Base-by-base conservation (phyloP, 2,888 invertebrate species). In the Ennomos erosarius region DNA sequence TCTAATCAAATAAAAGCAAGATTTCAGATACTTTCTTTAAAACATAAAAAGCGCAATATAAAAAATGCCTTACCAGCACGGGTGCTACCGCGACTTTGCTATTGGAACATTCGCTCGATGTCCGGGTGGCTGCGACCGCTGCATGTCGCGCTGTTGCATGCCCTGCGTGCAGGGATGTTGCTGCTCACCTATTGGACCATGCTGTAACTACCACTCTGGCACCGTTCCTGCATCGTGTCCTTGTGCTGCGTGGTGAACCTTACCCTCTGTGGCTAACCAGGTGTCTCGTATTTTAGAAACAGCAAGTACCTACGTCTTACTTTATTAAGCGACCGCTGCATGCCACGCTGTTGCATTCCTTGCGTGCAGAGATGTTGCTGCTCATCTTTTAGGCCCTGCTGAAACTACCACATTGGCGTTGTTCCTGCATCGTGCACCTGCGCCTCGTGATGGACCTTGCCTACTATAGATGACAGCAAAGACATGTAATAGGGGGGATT, bases 1-100 rank as follows among this genome's bases (percentile, higher is more conserved):
- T n/a, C n/a, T 26, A 26, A 26, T 26, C 26, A 6, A 26, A 26
- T 0, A 26, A 26, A 6, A 16, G 3, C 16, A 16, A 16, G 16
- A 3, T 16, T 16, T 16, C 16, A 6, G 26, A 4, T 26, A 26
- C 6, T 51, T 51, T 51, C n/a, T 43, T 36, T 8, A 51, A 51
- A 35, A 51, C 9, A 37, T 55, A 43, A 50, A 51, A 50, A 16
- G 16, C 16, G 3, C 16, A 16, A 26, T 26, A 26, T 26, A 26
- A 26, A 26, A 12, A 68, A 86, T 87, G 85, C 84, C 84, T 26
- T 75, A 72, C 40, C 84, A 85, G 58, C 64, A 74, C 59, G 88
- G 88, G 1, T 87, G 87, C 58, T 88, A 89, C 57, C 78, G 88
- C 0, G 75, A 82, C 63, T 88, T 87, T 70, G 82, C 76, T 60